Base-by-base conservation (phyloP, 1,140 invertebrate species). In the Pantala flavescens region DNA sequence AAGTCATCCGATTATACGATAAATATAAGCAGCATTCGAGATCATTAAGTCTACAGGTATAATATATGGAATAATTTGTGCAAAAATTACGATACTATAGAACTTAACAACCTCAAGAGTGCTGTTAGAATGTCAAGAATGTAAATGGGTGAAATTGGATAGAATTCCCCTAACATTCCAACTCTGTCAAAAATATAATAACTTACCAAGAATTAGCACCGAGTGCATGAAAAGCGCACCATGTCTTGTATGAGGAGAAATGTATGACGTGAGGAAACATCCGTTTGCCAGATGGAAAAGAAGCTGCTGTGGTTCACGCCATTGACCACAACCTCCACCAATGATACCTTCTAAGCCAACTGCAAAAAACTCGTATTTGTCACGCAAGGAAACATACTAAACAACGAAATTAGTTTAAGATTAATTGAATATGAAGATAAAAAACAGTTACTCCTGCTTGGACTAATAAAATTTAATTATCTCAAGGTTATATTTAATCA, bases 161-260 rank as follows among this genome's bases (percentile, higher is more conserved):
- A n/a, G n/a, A n/a, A n/a, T n/a, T n/a, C n/a, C n/a, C n/a, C n/a
- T n/a, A 36, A 5, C 2, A 36, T 36, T 36, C 28, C 9, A 36
- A 2, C 2, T 36, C 9, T 36, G 2, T 36, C 28, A 36, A 36
- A 36, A 36, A 9, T n/a, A n/a, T 36, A 2, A 36, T 36, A 36
- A 80, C 84, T 84, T 85, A 93, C 91, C 91, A 73, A 92, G 82
- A 74, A 93, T 91, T 75, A 93, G 84, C 76, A 90, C 87, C 0
- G 87, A 88, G 79, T 94, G 93, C 88, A 93, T 91, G 82, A 93
- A 91, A 0, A 95, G 83, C 76, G 92, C 88, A 1, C 92, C 92
- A 79, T 89, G 90, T 78, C 88, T 90, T 0, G 88, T 90, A 77
- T 89, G 90, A 16, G 92, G 90, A 24, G 91, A 89, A n/a, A 90